phyloP scores from a whole-genome alignment of 2,113 vertebrate species.

The Poeciliopsis prolifica region DNA sequence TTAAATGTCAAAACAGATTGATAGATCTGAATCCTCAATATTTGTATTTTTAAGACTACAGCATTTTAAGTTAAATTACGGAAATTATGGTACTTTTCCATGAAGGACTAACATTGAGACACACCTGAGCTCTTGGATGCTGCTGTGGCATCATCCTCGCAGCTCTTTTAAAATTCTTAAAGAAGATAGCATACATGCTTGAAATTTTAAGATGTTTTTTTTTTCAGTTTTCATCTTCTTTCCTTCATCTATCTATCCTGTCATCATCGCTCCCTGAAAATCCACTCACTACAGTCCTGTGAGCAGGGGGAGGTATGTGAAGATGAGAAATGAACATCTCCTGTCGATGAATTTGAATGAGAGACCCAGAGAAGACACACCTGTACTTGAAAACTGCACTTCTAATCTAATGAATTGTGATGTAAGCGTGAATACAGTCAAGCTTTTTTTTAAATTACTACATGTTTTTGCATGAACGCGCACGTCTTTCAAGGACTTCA shows the following conservation, averaged over 20 bases:
- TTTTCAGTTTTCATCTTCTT: conserved; percentile 60
- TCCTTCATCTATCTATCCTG: conserved; percentile 66
- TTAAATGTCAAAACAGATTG: background rate
- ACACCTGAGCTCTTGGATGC: background rate
- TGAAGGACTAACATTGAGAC: no score
- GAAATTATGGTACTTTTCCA: background rate
- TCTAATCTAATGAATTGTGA: no score
- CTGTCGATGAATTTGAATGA: background rate
- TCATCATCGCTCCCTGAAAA: conserved; percentile 61
- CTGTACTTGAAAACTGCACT: background rate
- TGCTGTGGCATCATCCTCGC: conserved; percentile 9
- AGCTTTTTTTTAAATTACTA: conserved; percentile 5
- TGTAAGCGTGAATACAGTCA: background rate
- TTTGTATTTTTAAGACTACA: background rate
- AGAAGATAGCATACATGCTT: conserved; percentile 42
- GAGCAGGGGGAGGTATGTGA: conserved; percentile 50
- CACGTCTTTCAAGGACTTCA: conserved; percentile 2
- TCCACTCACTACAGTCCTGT: conserved; percentile 49
- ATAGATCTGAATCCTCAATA: background rate
- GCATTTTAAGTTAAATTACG: background rate
- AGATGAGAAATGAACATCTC: conserved; percentile 49
- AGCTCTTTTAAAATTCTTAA: conserved; percentile 20
- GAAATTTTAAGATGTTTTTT: conserved; percentile 52
- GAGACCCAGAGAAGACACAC: background rate
- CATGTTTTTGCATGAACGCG: background rate